Conservation (phyloP, 2,888 invertebrate species). For the Hololepta plana region DNA sequence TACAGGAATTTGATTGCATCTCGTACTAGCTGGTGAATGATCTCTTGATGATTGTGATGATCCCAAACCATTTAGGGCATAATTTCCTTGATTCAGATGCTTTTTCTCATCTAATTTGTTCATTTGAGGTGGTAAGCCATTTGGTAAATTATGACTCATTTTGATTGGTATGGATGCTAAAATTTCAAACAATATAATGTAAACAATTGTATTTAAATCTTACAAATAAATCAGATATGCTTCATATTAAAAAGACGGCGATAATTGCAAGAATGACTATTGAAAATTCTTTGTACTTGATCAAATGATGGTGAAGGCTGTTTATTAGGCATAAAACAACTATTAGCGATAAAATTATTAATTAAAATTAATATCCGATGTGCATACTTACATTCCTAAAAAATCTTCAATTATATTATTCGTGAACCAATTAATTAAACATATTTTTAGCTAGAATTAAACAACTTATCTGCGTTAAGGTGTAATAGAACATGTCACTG, state of each 20-base stretch:
- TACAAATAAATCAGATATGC: neutral
- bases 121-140: conserved; percentile 17
- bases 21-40: conserved; percentile 17
- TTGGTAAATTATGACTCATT: conserved; percentile 15
- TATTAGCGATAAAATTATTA: no score
- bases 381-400: no score
- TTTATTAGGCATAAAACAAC: no score
- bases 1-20: neutral
- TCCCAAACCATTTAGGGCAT: conserved; percentile 21
- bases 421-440: no score
- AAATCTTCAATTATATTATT: no score
- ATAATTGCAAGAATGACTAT: no score
- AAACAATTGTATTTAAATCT: neutral
- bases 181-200: neutral
- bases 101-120: conserved; percentile 8
- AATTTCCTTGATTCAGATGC: conserved; percentile 9
- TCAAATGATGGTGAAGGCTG: no score
- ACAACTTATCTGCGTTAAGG: no score
- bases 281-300: no score
- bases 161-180: conserved; percentile 7
- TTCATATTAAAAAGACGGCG: conserved; percentile 2
- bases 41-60: conserved; percentile 25
- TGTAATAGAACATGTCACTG: conserved; percentile 22
- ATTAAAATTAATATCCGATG: no score
- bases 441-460: no score